Conservation (phyloP, 2,797 vertebrate genomes). For the Carapus acus region DNA sequence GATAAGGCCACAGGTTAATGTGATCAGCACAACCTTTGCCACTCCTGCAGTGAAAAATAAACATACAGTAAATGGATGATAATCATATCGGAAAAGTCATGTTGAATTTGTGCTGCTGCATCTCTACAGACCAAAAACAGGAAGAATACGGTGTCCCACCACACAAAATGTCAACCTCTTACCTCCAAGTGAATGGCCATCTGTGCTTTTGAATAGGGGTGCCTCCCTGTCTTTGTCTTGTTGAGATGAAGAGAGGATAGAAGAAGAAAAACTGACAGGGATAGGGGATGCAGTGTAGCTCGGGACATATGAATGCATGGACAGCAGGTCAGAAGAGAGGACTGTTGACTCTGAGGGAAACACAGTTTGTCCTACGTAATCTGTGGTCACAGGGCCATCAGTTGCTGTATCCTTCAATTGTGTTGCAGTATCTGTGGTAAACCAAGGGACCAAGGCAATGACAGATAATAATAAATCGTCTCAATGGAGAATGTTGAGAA, state of each 20-base stretch:
- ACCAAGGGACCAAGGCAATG: constrained; percentile 9
- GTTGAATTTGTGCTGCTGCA: not conserved
- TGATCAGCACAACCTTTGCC: constrained; percentile 55
- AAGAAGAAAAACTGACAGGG: constrained; percentile 4
- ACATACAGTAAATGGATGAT: too few relatives aligned
- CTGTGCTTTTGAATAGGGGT: constrained; percentile 12
- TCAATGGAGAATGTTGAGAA: too few relatives aligned
- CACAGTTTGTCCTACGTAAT: constrained; percentile 1
- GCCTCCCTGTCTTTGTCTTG: constrained; percentile 4
- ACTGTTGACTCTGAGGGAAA: constrained; percentile 2
- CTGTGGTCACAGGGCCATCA: constrained; percentile 12
- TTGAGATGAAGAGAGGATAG: constrained; percentile 7
- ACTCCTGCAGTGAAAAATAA: constrained; percentile 38
- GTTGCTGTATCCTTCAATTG: constrained; percentile 36
- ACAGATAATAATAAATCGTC: not conserved
- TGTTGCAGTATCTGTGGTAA: constrained; percentile 50
- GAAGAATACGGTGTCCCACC: not conserved
- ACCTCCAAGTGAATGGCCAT: constrained; percentile 45
- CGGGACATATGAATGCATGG: not conserved
- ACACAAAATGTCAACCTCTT: not conserved
- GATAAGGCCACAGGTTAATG: constrained; percentile 51
- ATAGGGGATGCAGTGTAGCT: constrained; percentile 12
- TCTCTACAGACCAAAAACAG: not conserved
- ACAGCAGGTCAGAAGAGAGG: constrained; percentile 2
- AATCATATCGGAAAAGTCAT: too few relatives aligned